Evolutionary conservation across 1,140 invertebrate species (phyloP).

Genomic region (Rhagoletis zephyria): DNA sequence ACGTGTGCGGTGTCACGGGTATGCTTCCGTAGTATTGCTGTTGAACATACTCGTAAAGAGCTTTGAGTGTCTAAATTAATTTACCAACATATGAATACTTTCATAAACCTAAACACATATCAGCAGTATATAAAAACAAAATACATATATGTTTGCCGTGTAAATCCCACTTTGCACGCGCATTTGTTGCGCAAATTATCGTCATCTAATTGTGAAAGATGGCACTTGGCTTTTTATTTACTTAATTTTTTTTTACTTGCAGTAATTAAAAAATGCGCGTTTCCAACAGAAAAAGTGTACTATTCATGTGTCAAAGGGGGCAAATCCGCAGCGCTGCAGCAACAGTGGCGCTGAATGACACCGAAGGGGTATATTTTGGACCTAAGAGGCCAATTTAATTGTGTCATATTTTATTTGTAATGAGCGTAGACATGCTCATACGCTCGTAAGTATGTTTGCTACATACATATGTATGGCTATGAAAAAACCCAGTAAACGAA

Average conservation of each 20-base stretch:
- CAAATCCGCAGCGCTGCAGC: not conserved
- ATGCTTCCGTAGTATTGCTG: not conserved
- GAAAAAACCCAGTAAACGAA: too few relatives aligned
- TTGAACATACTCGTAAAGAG: not conserved
- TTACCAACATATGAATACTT: too few relatives aligned
- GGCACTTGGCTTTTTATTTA: not conserved
- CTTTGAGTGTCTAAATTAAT: not conserved
- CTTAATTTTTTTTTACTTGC: not conserved
- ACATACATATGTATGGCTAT: too few relatives aligned
- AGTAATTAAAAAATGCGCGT: slow-evolving; percentile 11
- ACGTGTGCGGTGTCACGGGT: not conserved
- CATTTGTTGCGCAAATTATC: not conserved
- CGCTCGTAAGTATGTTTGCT: not conserved
- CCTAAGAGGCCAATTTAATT: not conserved
- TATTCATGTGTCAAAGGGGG: not conserved
- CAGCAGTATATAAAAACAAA: too few relatives aligned
- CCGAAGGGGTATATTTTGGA: not conserved
- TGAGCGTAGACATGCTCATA: not conserved
- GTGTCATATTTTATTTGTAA: not conserved
- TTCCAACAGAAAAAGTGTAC: not conserved
- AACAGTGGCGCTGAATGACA: not conserved
- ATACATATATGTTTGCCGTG: not conserved
- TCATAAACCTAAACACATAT: too few relatives aligned
- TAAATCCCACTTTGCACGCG: not conserved
- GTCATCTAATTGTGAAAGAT: not conserved